Evolutionary conservation across 2,888 invertebrate species (phyloP).

Genomic region (Sesamia inferens): DNA sequence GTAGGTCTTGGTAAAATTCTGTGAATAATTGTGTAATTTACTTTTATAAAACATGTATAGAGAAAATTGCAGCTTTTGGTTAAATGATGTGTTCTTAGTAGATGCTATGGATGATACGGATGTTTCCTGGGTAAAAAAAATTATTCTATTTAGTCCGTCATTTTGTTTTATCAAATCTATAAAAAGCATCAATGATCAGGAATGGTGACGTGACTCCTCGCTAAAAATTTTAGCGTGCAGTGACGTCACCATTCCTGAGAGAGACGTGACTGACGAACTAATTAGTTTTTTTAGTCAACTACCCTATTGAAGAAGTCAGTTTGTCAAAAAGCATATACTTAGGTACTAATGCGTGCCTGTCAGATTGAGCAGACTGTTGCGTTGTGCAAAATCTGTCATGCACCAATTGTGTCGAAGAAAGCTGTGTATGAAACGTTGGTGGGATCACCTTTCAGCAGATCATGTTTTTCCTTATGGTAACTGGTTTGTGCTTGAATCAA

Average conservation of each 20-base stretch:
- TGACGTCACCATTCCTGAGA: no score
- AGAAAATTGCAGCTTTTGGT: background rate
- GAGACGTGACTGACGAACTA: no score
- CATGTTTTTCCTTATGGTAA: conserved; percentile 71
- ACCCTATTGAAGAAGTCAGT: conserved; percentile 36
- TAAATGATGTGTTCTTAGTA: background rate
- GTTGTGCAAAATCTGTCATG: conserved; percentile 71
- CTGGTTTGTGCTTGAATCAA: conserved; percentile 52
- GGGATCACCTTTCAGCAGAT: conserved; percentile 72
- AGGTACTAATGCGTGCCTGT: conserved; percentile 11
- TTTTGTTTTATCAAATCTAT: no score
- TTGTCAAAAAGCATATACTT: conserved; percentile 35
- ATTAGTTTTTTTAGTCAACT: no score
- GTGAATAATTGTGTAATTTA: background rate
- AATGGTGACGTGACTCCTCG: no score
- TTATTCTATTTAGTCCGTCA: no score
- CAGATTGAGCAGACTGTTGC: conserved; percentile 48
- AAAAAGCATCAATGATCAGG: no score
- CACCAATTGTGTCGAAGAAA: conserved; percentile 82
- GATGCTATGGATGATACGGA: no score
- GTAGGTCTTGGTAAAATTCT: background rate
- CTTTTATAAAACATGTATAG: no score
- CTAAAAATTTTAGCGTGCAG: no score
- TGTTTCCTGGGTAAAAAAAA: no score
- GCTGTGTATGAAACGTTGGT: conserved; percentile 72